phyloP scores from a whole-genome alignment of 2,888 invertebrate genomes.

The Lamellibrachia satsuma region DNA sequence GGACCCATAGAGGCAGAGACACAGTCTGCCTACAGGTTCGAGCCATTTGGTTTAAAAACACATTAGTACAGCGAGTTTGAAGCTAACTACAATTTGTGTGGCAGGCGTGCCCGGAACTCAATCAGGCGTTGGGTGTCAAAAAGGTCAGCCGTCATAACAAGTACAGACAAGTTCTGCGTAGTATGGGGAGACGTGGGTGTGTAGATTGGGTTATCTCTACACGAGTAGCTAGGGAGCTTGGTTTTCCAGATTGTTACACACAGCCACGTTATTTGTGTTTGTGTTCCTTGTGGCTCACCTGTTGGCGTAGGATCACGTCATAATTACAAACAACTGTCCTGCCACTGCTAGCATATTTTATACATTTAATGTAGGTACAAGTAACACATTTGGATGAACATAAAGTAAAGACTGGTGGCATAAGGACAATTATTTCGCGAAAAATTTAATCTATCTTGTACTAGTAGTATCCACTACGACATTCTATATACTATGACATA shows the following conservation, averaged over 20 bases:
- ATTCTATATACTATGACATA: too few relatives aligned
- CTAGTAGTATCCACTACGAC: too few relatives aligned
- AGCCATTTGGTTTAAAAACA: background rate
- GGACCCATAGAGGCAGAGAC: background rate
- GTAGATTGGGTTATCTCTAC: background rate
- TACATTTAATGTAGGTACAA: background rate
- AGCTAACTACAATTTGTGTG: background rate
- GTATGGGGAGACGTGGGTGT: background rate
- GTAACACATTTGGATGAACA: background rate
- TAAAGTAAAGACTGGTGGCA: background rate
- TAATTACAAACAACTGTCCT: background rate
- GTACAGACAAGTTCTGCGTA: background rate
- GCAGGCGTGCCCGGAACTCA: background rate
- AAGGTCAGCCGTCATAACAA: background rate
- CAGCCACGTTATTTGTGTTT: background rate
- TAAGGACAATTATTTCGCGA: background rate
- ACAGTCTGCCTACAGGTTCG: background rate
- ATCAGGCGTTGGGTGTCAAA: conserved; percentile 7
- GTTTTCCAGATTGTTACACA: background rate
- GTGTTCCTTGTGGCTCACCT: background rate
- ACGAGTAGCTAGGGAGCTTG: background rate
- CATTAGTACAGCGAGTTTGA: background rate
- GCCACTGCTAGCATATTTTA: background rate
- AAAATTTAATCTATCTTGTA: too few relatives aligned
- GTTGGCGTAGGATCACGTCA: background rate